Percentiles rank a stretch among this genome's conserved stretches.
These are phyloP conservation scores for Rhabdomys dilectus DNA, from an alignment of 2,113 vertebrate genomes.

Conservation along the genomic window DNA sequence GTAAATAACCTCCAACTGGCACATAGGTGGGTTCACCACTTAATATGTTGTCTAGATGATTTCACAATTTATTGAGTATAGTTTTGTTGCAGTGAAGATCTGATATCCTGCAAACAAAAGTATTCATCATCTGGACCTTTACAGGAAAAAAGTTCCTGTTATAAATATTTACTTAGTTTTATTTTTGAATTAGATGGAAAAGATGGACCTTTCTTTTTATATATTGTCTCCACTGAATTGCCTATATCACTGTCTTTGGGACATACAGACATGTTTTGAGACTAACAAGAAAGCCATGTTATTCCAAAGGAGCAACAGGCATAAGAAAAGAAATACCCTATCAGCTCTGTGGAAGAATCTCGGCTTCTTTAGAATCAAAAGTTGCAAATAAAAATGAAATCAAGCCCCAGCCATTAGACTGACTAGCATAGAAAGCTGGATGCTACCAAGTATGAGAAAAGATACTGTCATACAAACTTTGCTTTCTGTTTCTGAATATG, in stretches of 20 bases:
- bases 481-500: not conserved
- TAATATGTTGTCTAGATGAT: not conserved
- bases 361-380: not conserved
- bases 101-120: not conserved
- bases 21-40: not conserved
- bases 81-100: not conserved
- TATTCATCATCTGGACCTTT: not conserved
- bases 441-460: not conserved
- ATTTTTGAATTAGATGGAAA: not conserved
- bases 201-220: not conserved
- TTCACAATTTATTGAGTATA: not conserved
- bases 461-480: not conserved
- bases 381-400: not conserved
- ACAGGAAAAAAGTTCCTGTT: not conserved
- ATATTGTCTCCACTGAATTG: not conserved
- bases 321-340: not conserved
- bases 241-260: not conserved
- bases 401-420: not conserved
- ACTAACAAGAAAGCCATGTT: not conserved
- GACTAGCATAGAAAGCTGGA: not conserved
- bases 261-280: not conserved
- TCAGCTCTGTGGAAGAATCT: not conserved
- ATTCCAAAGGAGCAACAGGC: not conserved
- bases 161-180: not conserved
- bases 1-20: not conserved